Evolutionary conservation across 2,797 vertebrate genomes (phyloP), one percentile per base, ranked within the genome.

Genomic region (Zenarchopterus dispar): DNA sequence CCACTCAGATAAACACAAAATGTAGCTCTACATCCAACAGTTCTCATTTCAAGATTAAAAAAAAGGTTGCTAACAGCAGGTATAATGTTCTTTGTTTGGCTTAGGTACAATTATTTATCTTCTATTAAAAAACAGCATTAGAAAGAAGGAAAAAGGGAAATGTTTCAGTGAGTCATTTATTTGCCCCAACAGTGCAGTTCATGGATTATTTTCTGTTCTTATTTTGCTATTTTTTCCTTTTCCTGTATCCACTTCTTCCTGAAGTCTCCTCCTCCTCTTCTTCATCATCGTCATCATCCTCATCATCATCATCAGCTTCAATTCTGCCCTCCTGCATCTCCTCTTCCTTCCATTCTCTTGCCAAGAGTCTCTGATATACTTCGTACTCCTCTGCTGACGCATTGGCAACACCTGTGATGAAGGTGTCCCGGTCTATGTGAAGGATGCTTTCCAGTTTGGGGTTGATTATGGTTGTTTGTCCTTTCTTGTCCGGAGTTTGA

Each of bases 401-500:
- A 5, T 0, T 31, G 50, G 96, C 96, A 8, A 95, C 58, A 7
- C 70, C 60, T 13, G 67, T 53, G 45, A 99, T 57, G 78, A 95
- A 99, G 5, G 90, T 86, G 1, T 92, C 83, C 77, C 94, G 90
- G 0, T 94, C 73, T 2, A 82, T 68, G 4, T 61, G 53, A 13
- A 98, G 82, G 60, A 99, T 60, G 54, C 88, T 79, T 81, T 92
- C 94, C 68, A 98, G 85, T 28, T 83, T 91, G 0, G 97, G 96
- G 85, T 98, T 99, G 45, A 67, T 2, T 26, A 91, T 78, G 47
- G 85, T 85, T 0, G 91, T 96, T 84, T 96, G 96, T 28, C 95
- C 95, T 61, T 97, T 96, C 82, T 97, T 98, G 86, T 94, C 87
- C 0, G 97, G 97, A 2, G 95, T 96, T 53, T 95, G 93, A 74